Conservation (phyloP, 2,113 vertebrate species). For the Acanthochromis polyacanthus region DNA sequence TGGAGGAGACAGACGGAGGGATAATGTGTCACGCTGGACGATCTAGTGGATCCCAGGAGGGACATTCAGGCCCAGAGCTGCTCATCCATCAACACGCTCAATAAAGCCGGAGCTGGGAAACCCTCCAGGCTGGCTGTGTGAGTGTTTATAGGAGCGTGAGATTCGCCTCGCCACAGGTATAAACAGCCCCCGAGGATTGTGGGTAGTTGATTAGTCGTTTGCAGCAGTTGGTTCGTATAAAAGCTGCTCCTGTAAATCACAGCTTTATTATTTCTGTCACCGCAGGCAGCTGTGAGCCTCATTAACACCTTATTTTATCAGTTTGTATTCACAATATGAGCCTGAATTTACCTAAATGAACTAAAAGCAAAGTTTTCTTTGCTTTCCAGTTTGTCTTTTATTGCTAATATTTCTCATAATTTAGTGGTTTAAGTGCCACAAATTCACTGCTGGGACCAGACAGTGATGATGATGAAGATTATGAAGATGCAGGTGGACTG, state of each 20-base stretch:
- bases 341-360: too few species aligned
- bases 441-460: background rate
- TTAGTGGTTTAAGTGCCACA: background rate
- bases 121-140: background rate
- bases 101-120: too few species aligned
- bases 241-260: background rate
- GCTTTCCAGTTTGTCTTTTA: too few species aligned
- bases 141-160: background rate
- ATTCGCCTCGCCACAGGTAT: conserved; percentile 14
- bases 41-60: conserved; percentile 61
- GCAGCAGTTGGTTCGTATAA: background rate
- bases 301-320: too few species aligned
- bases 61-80: conserved; percentile 43
- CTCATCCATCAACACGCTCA: conserved; percentile 33
- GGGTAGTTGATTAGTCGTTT: conserved; percentile 23
- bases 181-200: conserved; percentile 26
- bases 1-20: background rate
- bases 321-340: too few species aligned
- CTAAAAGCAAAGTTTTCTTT: too few species aligned
- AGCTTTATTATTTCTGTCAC: background rate
- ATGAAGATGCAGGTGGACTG: conserved; percentile 15
- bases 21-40: conserved; percentile 24
- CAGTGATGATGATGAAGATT: background rate
- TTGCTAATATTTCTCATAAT: too few species aligned
- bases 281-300: too few species aligned